Base-by-base conservation (phyloP, 2,113 vertebrate genomes). In the Ammodytes marinus region DNA sequence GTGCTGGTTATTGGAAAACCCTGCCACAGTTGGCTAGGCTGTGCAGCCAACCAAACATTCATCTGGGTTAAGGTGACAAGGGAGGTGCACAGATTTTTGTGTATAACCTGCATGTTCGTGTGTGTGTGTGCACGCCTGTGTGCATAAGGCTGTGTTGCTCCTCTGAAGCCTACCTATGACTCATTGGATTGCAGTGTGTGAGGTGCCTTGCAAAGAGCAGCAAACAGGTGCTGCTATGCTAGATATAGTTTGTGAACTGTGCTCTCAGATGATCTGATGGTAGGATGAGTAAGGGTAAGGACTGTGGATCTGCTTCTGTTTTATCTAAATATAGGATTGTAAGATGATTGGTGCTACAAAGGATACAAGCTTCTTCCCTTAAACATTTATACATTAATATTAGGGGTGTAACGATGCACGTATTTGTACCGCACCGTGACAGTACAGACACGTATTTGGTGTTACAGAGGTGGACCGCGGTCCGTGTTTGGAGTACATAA, bases 161-260 rank as follows among this genome's bases (percentile, higher is more conserved):
- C 47, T 47, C 43, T 85, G 54, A 61, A 60, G 49, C 43, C 43
- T 57, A 60, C 43, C 43, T 57, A 60, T 87, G 85, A 90, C 10
- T 90, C 81, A 88, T 4, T 76, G 65, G 89, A 39, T 78, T 63
- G 55, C 73, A 79, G n/a, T 50, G 46, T 74, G 63, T 77, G 77
- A 79, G 84, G 64, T 70, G 61, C 80, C 77, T 74, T 60, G 47
- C 57, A 72, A 82, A 77, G 79, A 67, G 77, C 69, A 67, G 59
- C 83, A 82, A 78, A 84, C 58, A 84, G 83, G 85, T 84, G 66
- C 65, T 73, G 50, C 69, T 69, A 58, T 67, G 65, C 67, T 65
- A 69, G 60, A 82, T 47, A 47, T 46, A 59, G 64, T 61, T 78
- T 76, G 27, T 60, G 69, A 87, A 63, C 74, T 79, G 50, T 77